These are phyloP conservation scores for Phrynocephalus forsythii DNA, from an alignment of 2,797 vertebrate genomes.

Conservation along the genomic window DNA sequence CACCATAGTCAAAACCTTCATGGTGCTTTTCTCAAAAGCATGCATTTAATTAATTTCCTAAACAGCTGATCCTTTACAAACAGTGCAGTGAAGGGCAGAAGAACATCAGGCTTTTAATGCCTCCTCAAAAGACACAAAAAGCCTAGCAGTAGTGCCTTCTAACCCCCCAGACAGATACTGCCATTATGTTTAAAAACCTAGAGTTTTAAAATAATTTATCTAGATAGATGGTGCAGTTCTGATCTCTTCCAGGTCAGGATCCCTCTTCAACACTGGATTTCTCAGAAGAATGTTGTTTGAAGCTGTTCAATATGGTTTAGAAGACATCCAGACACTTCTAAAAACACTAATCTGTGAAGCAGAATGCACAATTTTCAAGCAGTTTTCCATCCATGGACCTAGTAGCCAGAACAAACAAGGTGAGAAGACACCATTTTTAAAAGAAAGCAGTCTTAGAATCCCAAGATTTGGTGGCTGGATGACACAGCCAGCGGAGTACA, in stretches of 20 bases:
- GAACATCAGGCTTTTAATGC: background rate
- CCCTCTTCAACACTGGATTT: conserved; percentile 93
- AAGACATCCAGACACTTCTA: conserved; percentile 91
- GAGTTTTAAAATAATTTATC: conserved; percentile 24
- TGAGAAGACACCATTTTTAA: conserved; percentile 59
- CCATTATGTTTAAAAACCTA: background rate
- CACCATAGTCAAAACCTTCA: background rate
- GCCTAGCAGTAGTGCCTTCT: background rate
- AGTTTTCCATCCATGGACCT: conserved; percentile 77
- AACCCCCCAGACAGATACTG: too few relatives aligned
- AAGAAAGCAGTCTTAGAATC: background rate
- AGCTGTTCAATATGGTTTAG: conserved; percentile 87
- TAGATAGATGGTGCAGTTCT: conserved; percentile 25
- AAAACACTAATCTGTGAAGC: conserved; percentile 94
- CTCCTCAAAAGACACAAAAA: background rate
- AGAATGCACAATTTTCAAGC: conserved; percentile 89
- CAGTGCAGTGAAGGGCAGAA: background rate
- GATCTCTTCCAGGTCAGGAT: conserved; percentile 83
- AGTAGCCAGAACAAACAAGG: conserved; percentile 86
- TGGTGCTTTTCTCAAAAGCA: background rate
- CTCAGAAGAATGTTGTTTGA: conserved; percentile 91
- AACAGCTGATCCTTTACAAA: background rate
- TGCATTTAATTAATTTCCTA: background rate
- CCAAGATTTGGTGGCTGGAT: background rate
- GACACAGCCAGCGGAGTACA: background rate